A percentile compares a stretch with the other conserved stretches of the same genome.
phyloP scores from a whole-genome alignment of 2,888 invertebrate genomes.

The Hypolimnas misippus region DNA sequence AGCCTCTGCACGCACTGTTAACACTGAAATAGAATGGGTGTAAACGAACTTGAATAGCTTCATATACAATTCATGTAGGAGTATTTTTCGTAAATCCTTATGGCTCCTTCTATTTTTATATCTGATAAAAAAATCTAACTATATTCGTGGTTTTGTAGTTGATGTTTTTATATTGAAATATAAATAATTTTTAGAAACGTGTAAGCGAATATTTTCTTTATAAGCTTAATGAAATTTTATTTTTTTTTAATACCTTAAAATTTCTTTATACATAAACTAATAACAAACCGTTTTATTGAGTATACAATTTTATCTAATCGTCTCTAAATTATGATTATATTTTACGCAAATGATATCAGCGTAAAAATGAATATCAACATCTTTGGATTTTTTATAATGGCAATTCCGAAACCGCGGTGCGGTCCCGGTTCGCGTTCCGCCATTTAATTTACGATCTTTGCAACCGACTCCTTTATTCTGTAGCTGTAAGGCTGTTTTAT shows the following conservation, averaged over 20 bases:
- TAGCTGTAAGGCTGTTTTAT: constrained; percentile 33
- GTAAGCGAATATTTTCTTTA: too few species aligned
- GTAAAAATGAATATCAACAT: not conserved
- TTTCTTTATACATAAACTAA: not conserved
- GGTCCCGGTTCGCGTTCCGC: constrained; percentile 10
- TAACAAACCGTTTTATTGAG: not conserved
- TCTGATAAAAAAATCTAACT: not conserved
- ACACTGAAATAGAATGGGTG: constrained; percentile 31
- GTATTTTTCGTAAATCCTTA: not conserved
- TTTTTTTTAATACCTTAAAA: too few species aligned
- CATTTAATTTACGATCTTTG: constrained; percentile 33
- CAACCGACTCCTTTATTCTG: constrained; percentile 31
- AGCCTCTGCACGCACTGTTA: constrained; percentile 42
- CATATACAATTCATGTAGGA: constrained; percentile 7
- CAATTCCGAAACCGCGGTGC: not conserved
- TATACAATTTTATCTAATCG: not conserved
- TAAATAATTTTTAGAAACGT: too few species aligned
- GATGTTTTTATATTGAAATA: too few species aligned
- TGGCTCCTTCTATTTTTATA: not conserved
- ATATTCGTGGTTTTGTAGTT: not conserved
- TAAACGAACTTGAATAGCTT: constrained; percentile 27
- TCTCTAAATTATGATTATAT: not conserved
- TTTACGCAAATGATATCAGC: not conserved
- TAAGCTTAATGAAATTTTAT: too few species aligned
- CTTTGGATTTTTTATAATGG: not conserved